Conservation (phyloP, 1,140 invertebrate species). For the Ladona fulva region DNA sequence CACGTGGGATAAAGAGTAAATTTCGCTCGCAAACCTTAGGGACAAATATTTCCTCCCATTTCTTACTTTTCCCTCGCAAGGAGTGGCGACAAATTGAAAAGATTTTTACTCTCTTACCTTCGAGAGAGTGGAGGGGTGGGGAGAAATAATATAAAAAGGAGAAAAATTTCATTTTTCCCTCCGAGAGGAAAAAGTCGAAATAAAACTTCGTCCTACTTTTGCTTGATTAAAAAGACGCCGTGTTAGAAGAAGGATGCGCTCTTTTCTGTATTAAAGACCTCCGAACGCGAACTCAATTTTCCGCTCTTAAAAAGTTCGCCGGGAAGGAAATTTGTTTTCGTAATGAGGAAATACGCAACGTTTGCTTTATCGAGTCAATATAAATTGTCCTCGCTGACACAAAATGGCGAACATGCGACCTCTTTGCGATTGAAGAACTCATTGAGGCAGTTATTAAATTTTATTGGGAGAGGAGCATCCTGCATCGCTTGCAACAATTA, state of each 20-base stretch:
- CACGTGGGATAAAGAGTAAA: background rate
- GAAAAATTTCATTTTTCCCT: background rate
- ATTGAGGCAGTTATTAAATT: no score
- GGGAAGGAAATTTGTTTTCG: no score
- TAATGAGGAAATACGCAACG: no score
- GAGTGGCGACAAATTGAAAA: background rate
- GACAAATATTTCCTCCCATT: background rate
- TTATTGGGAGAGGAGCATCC: no score
- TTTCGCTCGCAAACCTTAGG: background rate
- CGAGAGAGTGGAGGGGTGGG: no score
- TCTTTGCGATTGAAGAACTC: no score
- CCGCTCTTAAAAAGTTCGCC: no score
- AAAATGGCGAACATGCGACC: no score
- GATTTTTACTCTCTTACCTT: background rate
- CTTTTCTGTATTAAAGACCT: background rate
- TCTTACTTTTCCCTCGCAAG: background rate
- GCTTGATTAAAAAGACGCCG: conserved; percentile 1
- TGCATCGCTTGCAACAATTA: no score
- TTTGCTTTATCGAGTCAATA: no score
- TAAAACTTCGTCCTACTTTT: background rate
- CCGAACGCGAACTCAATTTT: background rate
- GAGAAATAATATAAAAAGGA: no score
- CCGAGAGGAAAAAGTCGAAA: background rate
- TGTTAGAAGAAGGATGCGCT: background rate
- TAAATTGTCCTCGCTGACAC: no score